Conservation (phyloP, 2,888 invertebrate genomes). For the Ceramica pisi region DNA sequence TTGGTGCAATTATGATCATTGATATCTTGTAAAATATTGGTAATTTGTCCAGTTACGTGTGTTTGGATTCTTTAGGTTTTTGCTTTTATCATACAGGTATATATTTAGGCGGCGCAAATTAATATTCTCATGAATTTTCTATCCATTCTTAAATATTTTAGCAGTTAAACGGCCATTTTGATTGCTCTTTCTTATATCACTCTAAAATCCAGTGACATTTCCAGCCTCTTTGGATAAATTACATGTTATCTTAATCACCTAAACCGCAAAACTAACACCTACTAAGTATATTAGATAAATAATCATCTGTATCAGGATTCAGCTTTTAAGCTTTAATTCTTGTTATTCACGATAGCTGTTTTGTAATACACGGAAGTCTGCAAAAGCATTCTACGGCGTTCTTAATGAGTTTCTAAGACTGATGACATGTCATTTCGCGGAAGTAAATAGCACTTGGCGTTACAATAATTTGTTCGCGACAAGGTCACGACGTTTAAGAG, state of each 20-base stretch:
- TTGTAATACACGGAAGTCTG: slow-evolving; percentile 79
- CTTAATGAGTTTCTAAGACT: slow-evolving; percentile 78
- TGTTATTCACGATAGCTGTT: slow-evolving; percentile 57
- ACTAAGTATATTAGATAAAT: slow-evolving; percentile 35
- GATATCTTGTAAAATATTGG: not conserved
- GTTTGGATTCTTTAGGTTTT: not conserved
- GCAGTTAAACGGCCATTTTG: slow-evolving; percentile 7
- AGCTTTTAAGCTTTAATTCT: slow-evolving; percentile 43
- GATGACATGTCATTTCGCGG: slow-evolving; percentile 71
- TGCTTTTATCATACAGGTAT: not conserved
- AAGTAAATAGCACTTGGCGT: slow-evolving; percentile 53
- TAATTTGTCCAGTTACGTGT: too few species aligned
- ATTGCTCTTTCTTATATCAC: slow-evolving; percentile 33
- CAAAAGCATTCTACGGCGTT: slow-evolving; percentile 73
- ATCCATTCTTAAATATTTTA: slow-evolving; percentile 11
- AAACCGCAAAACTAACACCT: slow-evolving; percentile 32
- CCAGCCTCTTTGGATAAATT: slow-evolving; percentile 35
- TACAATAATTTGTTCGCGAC: slow-evolving; percentile 69
- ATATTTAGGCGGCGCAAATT: not conserved
- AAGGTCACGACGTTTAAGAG: slow-evolving; percentile 68
- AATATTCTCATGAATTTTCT: slow-evolving; percentile 1
- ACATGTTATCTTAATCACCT: slow-evolving; percentile 51
- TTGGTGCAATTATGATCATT: too few species aligned
- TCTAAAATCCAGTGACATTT: slow-evolving; percentile 26
- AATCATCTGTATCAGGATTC: slow-evolving; percentile 27